Conservation (phyloP, 2,113 vertebrate species). For the Macrotus californicus region DNA sequence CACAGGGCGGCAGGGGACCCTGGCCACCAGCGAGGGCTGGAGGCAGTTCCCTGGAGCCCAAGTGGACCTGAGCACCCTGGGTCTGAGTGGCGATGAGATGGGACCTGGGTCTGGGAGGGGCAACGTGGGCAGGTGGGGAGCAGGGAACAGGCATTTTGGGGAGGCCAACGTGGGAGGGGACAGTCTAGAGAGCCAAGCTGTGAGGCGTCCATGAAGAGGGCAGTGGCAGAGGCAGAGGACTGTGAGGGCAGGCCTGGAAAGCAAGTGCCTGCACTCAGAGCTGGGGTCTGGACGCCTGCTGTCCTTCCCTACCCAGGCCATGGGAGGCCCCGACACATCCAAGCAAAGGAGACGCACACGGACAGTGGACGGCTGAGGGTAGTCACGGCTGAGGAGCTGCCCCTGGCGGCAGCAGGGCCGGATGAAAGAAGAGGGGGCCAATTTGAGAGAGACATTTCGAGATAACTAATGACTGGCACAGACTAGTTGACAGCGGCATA, state of each 20-base stretch:
- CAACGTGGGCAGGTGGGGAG: neutral
- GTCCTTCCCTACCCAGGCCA: neutral
- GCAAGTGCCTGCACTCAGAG: neutral
- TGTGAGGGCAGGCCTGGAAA: neutral
- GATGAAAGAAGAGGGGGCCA: neutral
- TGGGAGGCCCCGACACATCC: rapidly evolving
- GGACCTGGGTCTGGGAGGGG: neutral
- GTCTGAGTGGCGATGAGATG: rapidly evolving
- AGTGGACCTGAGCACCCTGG: rapidly evolving
- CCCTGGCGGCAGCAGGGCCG: neutral
- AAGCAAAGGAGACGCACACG: no score
- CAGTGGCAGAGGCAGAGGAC: rapidly evolving
- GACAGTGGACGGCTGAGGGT: rapidly evolving
- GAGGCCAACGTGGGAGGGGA: rapidly evolving
- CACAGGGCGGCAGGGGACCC: neutral
- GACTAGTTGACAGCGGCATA: neutral
- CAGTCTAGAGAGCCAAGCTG: neutral
- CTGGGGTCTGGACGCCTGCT: neutral
- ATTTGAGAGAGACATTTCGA: conserved; percentile 35
- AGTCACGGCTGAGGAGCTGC: neutral
- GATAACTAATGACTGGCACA: neutral
- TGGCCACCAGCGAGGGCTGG: neutral
- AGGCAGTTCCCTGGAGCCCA: rapidly evolving
- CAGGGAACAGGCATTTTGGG: rapidly evolving
- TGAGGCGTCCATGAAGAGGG: neutral